These are phyloP conservation scores for Vollenhovia emeryi DNA, from an alignment of 1,140 invertebrate species.

Conservation along the genomic window DNA sequence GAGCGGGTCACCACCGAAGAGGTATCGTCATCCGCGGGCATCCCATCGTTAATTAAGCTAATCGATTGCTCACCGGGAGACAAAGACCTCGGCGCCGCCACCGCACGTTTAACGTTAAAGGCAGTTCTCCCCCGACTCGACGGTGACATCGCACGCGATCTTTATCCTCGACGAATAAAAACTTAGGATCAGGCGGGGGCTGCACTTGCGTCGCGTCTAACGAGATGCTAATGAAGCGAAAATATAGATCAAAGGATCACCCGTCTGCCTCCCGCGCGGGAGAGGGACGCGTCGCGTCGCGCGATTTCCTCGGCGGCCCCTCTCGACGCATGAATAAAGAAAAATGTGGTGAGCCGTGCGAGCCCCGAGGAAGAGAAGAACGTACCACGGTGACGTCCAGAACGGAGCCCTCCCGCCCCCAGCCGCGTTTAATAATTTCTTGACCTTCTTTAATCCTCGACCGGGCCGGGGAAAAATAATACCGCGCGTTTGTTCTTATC, in stretches of 20 bases:
- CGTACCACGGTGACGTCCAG: not conserved
- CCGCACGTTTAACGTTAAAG: conserved; percentile 14
- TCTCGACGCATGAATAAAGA: conserved; percentile 46
- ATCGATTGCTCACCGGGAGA: not conserved
- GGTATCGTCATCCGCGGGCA: conserved; percentile 22
- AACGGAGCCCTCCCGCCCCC: not conserved
- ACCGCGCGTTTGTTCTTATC: not conserved
- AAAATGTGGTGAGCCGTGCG: conserved; percentile 44
- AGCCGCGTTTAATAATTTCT: not conserved
- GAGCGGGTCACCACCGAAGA: conserved; percentile 3
- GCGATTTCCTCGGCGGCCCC: conserved; percentile 32
- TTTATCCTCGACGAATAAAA: conserved; percentile 28
- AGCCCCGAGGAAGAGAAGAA: conserved; percentile 10
- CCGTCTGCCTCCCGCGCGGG: not conserved
- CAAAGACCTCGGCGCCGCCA: not conserved
- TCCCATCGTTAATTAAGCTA: conserved; percentile 12
- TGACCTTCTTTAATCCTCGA: not conserved
- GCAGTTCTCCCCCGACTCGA: not conserved
- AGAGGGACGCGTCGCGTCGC: not conserved
- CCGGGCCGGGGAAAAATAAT: not conserved
- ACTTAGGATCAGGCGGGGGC: not conserved
- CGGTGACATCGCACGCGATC: conserved; percentile 19
- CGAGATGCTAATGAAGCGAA: conserved; percentile 37
- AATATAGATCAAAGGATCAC: conserved; percentile 37
- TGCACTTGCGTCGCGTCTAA: not conserved